A percentile compares a stretch with the other conserved stretches of the same genome.
Evolutionary conservation across 2,888 invertebrate genomes (phyloP).

Genomic region (Blastobasis lacticolella): DNA sequence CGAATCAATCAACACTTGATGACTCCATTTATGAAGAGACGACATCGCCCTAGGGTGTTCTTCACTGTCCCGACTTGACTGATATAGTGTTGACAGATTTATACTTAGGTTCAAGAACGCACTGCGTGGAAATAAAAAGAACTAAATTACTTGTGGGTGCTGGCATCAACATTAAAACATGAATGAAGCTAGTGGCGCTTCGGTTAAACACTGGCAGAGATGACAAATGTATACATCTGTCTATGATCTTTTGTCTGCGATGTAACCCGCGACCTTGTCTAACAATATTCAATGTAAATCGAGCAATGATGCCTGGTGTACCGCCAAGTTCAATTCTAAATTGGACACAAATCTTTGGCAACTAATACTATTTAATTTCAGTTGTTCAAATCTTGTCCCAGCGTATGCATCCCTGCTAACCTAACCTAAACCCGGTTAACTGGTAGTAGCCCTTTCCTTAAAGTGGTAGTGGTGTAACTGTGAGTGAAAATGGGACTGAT

Average conservation of each 20-base stretch:
- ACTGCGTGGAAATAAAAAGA: too few species aligned
- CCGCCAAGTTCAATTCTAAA: slow-evolving; percentile 68
- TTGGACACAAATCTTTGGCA: slow-evolving; percentile 68
- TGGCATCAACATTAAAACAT: too few species aligned
- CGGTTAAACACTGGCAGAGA: too few species aligned
- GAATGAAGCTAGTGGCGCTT: too few species aligned
- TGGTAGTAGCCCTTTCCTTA: slow-evolving; percentile 27
- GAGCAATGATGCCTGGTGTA: slow-evolving; percentile 42
- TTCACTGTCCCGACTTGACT: too few species aligned
- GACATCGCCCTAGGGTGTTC: background rate
- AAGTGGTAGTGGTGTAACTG: slow-evolving; percentile 22
- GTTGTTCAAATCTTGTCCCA: slow-evolving; percentile 70
- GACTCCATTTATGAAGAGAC: slow-evolving; percentile 4
- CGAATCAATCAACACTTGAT: too few species aligned
- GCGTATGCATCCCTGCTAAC: slow-evolving; percentile 57
- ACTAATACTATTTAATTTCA: slow-evolving; percentile 69
- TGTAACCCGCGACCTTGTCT: slow-evolving; percentile 33
- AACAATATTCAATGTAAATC: slow-evolving; percentile 37
- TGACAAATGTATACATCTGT: background rate
- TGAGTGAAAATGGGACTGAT: slow-evolving; percentile 78
- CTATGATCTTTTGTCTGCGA: slow-evolving; percentile 19
- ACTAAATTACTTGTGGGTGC: too few species aligned
- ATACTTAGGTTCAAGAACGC: too few species aligned
- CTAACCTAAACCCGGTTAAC: slow-evolving; percentile 24
- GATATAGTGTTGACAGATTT: too few species aligned